phyloP scores from a whole-genome alignment of 2,113 vertebrate species.

The Sylvia atricapilla region DNA sequence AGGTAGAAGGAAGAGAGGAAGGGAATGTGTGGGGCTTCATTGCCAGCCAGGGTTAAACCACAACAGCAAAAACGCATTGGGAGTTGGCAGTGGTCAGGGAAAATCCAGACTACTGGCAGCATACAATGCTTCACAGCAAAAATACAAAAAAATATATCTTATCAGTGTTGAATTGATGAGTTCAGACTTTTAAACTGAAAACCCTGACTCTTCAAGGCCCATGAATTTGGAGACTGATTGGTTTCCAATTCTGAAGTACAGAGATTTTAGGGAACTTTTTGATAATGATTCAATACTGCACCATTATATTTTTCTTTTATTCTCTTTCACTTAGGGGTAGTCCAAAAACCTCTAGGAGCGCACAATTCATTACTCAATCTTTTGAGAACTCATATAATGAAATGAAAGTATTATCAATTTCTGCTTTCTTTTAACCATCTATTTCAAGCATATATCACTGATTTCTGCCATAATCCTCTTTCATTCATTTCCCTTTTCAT shows the following conservation, averaged over 20 bases:
- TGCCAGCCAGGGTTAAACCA: background rate
- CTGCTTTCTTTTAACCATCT: background rate
- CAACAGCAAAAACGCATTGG: background rate
- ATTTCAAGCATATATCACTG: background rate
- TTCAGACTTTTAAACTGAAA: background rate
- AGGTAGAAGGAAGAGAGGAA: background rate
- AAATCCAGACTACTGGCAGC: background rate
- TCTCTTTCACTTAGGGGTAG: background rate
- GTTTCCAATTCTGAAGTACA: background rate
- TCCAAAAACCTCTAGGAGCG: background rate
- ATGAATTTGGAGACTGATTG: background rate
- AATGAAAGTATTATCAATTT: background rate
- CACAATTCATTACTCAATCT: background rate
- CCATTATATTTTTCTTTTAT: background rate
- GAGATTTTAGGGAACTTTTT: background rate
- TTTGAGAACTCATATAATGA: background rate
- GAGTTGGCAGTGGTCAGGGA: rapidly evolving
- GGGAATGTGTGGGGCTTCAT: background rate
- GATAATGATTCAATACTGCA: background rate
- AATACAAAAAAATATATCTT: background rate
- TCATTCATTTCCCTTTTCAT: background rate
- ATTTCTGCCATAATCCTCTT: background rate
- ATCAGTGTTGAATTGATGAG: background rate
- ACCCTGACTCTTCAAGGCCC: background rate
- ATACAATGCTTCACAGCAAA: background rate